Conservation (phyloP, 1,140 invertebrate genomes). For the Drosophila kanapiae region DNA sequence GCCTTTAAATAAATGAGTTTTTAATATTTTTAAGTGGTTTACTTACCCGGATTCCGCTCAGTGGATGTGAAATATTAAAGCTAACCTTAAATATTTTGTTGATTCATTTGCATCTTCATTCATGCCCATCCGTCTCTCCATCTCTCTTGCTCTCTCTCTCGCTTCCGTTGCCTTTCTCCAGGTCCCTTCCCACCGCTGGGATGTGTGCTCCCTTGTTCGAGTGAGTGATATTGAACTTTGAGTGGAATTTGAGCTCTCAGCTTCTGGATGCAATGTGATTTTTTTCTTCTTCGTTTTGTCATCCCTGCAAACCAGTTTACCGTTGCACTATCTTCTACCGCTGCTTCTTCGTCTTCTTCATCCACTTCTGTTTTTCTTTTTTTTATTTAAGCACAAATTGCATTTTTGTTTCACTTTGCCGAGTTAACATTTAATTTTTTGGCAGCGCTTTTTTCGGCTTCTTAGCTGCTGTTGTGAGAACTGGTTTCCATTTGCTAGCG, state of each 20-base stretch:
- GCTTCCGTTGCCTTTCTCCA: constrained; percentile 8
- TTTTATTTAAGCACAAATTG: constrained; percentile 22
- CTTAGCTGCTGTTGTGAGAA: constrained; percentile 41
- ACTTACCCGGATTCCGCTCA: neutral
- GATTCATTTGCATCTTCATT: constrained; percentile 64
- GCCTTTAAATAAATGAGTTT: neutral
- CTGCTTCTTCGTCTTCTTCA: constrained; percentile 4
- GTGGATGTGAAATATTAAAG: constrained; percentile 12
- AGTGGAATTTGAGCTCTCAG: constrained; percentile 7
- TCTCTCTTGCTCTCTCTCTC: neutral
- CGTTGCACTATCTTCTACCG: constrained; percentile 35
- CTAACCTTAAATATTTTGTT: constrained; percentile 52
- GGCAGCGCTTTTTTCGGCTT: constrained; percentile 29
- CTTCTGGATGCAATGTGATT: constrained; percentile 35
- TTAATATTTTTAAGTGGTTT: too few species aligned
- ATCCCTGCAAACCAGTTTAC: constrained; percentile 43
- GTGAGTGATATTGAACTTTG: constrained; percentile 21
- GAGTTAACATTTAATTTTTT: constrained; percentile 53
- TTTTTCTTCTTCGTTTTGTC: constrained; percentile 8
- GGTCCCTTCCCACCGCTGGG: neutral
- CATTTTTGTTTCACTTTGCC: constrained; percentile 45
- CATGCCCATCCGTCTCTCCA: constrained; percentile 22
- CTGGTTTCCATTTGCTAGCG: constrained; percentile 56
- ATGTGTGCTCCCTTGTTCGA: neutral
- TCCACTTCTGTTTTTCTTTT: constrained; percentile 5